Base-by-base conservation (phyloP, 2,888 invertebrate genomes). In the Cryptus armator region DNA sequence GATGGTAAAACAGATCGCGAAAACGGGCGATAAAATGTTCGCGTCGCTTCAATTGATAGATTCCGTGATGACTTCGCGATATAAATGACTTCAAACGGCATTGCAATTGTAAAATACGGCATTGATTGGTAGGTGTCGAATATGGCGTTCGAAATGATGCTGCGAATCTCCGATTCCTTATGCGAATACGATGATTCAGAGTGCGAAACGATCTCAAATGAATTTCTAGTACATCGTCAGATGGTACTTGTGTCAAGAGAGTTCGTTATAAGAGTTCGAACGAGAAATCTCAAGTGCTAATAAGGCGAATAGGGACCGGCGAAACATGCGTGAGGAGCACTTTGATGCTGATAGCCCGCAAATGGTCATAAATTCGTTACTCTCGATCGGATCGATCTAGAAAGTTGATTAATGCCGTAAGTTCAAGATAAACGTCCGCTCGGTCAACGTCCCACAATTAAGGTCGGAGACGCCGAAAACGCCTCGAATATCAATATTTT, bases 241-340 rank as follows among this genome's bases (percentile, higher is more conserved):
- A 24, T 19, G 53, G 16, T 56, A 56, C 24, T 56, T 19, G 19
- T 19, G 19, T 10, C 19, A 19, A 37, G 19, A 56, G 53, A 16
- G 24, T 56, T 56, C 24, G 19, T 75, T 62, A 29, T 14, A 44
- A 62, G 24, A 51, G 44, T 48, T 71, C 68, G 62, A 80, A 56
- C 64, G 83, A 70, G 79, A 83, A 75, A 70, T 75, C 83, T 32
- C 64, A 37, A 80, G 75, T 83, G 64, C 83, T 71, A 80, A 83
- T 83, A 83, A 75, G 83, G 83, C 51, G 56, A 81, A 64, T 83
- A 53, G 71, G 66, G 46, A 76, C 53, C 56, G 64, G 24, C n/a
- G 64, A 48, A 75, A 79, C 79, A 76, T 62, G 62, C 64, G 16
- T 16, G 68, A 71, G 53, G 70, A 76, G 64, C 70, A 62, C 64